Conservation (phyloP, 2,113 vertebrate species). For the Zosterops japonicus region DNA sequence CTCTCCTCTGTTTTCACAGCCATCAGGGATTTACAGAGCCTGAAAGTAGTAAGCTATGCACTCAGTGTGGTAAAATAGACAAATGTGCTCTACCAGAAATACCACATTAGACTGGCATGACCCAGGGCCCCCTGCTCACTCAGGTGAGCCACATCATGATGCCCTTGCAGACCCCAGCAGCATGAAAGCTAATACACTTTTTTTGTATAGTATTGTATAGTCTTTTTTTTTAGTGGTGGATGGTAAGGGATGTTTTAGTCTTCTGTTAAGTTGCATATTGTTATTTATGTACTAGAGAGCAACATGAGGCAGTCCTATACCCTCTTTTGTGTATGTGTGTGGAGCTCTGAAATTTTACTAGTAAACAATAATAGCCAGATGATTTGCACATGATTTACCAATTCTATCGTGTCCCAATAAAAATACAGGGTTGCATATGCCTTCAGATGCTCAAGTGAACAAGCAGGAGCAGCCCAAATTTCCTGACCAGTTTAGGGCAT, state of each 20-base stretch:
- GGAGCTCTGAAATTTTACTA: background rate
- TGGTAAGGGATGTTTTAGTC: background rate
- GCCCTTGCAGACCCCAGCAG: background rate
- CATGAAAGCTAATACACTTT: background rate
- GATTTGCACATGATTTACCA: background rate
- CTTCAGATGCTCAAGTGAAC: background rate
- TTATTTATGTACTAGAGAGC: background rate
- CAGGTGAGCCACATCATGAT: background rate
- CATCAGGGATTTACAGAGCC: background rate
- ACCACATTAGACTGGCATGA: background rate
- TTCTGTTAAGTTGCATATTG: background rate
- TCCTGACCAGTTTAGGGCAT: background rate
- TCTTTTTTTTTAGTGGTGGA: background rate
- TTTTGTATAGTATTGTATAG: background rate
- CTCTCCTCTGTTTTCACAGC: background rate
- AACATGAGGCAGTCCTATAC: background rate
- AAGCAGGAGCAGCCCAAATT: background rate
- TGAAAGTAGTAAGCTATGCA: background rate
- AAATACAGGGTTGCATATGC: background rate
- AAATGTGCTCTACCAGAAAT: background rate
- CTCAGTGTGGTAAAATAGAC: background rate
- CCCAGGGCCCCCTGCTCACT: background rate
- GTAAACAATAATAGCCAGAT: background rate
- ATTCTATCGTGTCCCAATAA: background rate
- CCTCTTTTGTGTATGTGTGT: background rate